Percentiles rank a stretch among this genome's conserved stretches.
Evolutionary conservation across 2,888 invertebrate species (phyloP).

Genomic region (Phaedon cochleariae): DNA sequence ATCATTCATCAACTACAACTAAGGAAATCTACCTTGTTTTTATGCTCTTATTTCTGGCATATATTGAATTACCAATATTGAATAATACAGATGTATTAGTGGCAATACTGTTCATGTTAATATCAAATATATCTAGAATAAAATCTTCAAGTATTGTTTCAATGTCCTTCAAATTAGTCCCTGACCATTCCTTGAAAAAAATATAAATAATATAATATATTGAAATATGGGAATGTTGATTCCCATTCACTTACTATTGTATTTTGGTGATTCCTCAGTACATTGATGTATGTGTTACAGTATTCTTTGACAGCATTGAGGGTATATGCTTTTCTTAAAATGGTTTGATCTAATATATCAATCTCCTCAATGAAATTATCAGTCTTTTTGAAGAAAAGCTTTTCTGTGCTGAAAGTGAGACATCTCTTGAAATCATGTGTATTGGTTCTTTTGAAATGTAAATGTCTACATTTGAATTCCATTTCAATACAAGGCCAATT

Average conservation of each 20-base stretch:
- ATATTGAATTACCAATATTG: conserved; percentile 29
- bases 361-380: conserved; percentile 31
- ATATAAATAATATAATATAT: background rate
- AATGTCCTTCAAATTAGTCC: conserved; percentile 19
- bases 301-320: conserved; percentile 32
- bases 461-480: conserved; percentile 30
- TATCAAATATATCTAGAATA: conserved; percentile 29
- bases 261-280: conserved; percentile 18
- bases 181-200: conserved; percentile 20
- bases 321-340: conserved; percentile 30
- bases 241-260: conserved; percentile 18
- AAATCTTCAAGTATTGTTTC: conserved; percentile 31
- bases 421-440: conserved; percentile 30
- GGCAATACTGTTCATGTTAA: conserved; percentile 35
- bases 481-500: conserved; percentile 36
- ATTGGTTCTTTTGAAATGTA: conserved; percentile 35
- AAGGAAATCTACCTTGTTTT: conserved; percentile 30
- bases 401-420: conserved; percentile 34
- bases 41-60: conserved; percentile 37
- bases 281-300: conserved; percentile 24
- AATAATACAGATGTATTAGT: conserved; percentile 36
- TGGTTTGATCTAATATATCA: conserved; percentile 26
- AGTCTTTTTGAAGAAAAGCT: conserved; percentile 28
- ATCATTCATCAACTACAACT: background rate
- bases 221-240: too few relatives aligned